Conservation (phyloP, 1,140 invertebrate species). For the Metaphire vulgaris region DNA sequence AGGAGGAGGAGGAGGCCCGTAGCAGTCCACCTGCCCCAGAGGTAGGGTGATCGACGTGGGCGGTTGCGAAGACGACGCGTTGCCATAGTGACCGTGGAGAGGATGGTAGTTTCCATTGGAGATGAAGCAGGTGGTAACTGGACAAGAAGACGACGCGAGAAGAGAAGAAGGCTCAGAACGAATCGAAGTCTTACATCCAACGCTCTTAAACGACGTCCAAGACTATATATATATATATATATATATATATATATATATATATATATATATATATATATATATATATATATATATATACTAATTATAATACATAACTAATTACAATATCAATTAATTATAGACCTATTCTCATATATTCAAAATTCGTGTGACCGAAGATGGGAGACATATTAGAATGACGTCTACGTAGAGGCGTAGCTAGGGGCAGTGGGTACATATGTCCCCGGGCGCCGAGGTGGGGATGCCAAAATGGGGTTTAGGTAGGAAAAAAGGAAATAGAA, state of each 20-base stretch:
- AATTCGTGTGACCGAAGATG: too few species aligned
- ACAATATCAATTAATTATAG: neutral
- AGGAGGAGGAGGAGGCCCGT: neutral
- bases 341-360: too few species aligned
- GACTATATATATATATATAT: constrained; percentile 1
- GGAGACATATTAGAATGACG: too few species aligned
- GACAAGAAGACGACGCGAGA: neutral
- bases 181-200: neutral
- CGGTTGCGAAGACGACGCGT: too few species aligned
- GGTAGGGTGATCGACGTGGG: too few species aligned
- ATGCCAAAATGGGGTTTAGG: too few species aligned
- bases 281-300: neutral
- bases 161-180: neutral
- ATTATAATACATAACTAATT: neutral
- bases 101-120: neutral
- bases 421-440: too few species aligned
- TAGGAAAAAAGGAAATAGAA: too few species aligned
- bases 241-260: neutral
- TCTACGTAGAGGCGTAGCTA: too few species aligned
- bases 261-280: constrained; percentile 4
- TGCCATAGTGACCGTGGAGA: neutral
- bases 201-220: neutral
- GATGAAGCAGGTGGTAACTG: neutral
- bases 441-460: too few species aligned
- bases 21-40: neutral